Base-by-base conservation (phyloP, 1,140 invertebrate genomes). In the Lineus longissimus region DNA sequence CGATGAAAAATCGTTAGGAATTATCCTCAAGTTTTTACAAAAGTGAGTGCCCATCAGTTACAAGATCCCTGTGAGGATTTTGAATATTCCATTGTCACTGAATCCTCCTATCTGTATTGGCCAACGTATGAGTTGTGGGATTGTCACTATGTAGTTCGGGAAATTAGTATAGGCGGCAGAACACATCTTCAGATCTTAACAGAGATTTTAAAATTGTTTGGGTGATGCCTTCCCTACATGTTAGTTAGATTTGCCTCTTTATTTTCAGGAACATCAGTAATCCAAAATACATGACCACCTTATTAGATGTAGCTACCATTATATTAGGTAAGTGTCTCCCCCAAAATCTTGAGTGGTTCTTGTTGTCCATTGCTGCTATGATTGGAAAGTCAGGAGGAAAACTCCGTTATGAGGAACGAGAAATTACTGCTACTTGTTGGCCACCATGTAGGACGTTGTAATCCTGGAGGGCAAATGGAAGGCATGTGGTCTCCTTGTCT, bases 281-380 rank as follows among this genome's bases (percentile, higher is more conserved):
- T 74, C 82, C 86, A 45, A 85, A 88, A 69, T 94, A 91, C 77
- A 88, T 87, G 40, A 83, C 86, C 59, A 85, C 88, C 15, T 73
- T 95, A 2, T 82, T 91, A 33, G 87, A 92, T 82, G 88, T 91
- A 27, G 82, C 86, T 33, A 87, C 89, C 81, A 83, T 87, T 43
- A 83, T 94, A 55, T 75, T 94, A 68, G 90, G 86, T 87, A 79
- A 74, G 75, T 70, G 25, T 55, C 45, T 56, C 61, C 56, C 4
- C 33, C 4, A 36, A 15, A 7, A 36, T 36, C 6, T 36, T 7
- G 15, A 15, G 33, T 15, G 15, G 33, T 4, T 36, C 6, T 36
- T 36, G 33, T n/a, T n/a, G n/a, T n/a, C n/a, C n/a, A n/a, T n/a
- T n/a, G n/a, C n/a, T n/a, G n/a, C n/a, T n/a, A n/a, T n/a, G n/a